A percentile compares a stretch with the other conserved stretches of the same genome.
phyloP scores from a whole-genome alignment of 2,797 vertebrate genomes.

The Masticophis lateralis region DNA sequence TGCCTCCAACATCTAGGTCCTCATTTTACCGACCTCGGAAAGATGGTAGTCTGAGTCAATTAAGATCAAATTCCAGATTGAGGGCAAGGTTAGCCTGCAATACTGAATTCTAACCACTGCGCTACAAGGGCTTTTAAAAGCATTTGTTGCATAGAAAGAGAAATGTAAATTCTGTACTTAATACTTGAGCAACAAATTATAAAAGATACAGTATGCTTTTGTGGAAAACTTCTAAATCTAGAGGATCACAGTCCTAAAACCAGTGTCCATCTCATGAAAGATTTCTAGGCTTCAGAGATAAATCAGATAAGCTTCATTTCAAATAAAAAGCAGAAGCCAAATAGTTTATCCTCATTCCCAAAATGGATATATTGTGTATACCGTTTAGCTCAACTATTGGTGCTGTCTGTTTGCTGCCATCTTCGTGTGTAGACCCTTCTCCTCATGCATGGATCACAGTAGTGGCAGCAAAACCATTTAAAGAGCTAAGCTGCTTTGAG shows the following conservation, averaged over 20 bases:
- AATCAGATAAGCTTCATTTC: constrained; percentile 2
- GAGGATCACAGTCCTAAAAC: constrained; percentile 8
- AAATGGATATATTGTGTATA: not conserved
- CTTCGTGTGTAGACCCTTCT: constrained; percentile 64
- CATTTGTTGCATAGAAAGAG: not conserved
- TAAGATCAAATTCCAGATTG: not conserved
- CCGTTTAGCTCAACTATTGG: not conserved
- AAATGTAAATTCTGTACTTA: not conserved
- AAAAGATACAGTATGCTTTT: not conserved
- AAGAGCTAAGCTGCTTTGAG: constrained; percentile 67
- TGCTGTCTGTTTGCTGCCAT: constrained; percentile 45
- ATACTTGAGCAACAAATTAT: not conserved
- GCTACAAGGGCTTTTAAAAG: not conserved
- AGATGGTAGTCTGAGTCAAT: not conserved
- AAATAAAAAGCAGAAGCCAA: not conserved
- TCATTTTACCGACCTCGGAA: not conserved
- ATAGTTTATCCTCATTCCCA: not conserved
- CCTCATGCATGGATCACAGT: constrained; percentile 65
- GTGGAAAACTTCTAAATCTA: not conserved
- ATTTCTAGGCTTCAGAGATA: not conserved
- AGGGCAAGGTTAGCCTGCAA: not conserved
- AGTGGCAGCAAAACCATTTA: constrained; percentile 74
- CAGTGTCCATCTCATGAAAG: not conserved
- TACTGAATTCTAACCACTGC: not conserved
- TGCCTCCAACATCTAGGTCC: not conserved